Base-by-base conservation (phyloP, 2,113 vertebrate species). In the Cyrtonyx montezumae region DNA sequence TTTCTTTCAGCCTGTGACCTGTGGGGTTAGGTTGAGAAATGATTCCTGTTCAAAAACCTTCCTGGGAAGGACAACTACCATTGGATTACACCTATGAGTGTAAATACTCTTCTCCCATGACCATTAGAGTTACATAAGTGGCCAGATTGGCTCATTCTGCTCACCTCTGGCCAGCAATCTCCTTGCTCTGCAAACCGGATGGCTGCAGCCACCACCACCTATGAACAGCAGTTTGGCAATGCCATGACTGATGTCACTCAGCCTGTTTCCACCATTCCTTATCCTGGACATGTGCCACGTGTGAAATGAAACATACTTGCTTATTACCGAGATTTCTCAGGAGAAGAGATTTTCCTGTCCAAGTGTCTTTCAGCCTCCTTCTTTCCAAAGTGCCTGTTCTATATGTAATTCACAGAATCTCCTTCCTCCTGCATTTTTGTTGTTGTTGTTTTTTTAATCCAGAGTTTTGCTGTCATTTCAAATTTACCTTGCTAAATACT, bases 401-500 rank as follows among this genome's bases (percentile, higher is more conserved):
- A 79, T 58, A 40, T 58, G 43, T 84, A 76, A 77, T 40, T 79
- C 58, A 40, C 18, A 65, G 51, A 43, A 6, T 65, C 86, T 61
- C 74, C 67, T 37, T 94, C 14, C 48, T 78, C 17, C 51, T 71
- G 6, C 37, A 19, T 34, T 2, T 42, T 42, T 20, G 37, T 37
- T 37, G 37, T 37, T 37, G 37, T 9, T 34, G 59, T 34, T n/a
- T 94, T 59, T 48, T 42, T 2, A 37, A 82, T 90, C 43, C 51
- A 88, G 37, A 81, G 76, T 3, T 2, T 42, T 88, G 37, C 53
- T 87, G 40, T 67, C 70, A 45, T 51, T 66, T 63, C 15, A 9
- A 86, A 84, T 71, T 75, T 81, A 56, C 84, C 80, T 82, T 65
- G 51, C 23, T 74, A 88, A 85, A 87, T 82, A 46, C 37, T 79